These are phyloP conservation scores for Chauna torquata DNA, from an alignment of 2,113 vertebrate genomes.

Conservation along the genomic window DNA sequence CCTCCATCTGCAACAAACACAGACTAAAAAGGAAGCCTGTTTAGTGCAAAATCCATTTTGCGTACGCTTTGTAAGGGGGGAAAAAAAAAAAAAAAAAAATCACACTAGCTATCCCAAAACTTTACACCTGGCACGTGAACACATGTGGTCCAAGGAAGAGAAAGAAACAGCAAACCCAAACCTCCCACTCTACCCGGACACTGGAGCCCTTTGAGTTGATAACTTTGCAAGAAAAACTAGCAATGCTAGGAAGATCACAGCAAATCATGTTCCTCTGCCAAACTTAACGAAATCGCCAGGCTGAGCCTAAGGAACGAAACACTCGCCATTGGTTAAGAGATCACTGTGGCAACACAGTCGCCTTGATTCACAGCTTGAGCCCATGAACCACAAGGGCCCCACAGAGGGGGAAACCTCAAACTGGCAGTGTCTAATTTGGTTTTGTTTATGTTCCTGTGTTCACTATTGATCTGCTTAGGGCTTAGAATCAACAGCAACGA, in stretches of 20 bases:
- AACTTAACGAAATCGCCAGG: not conserved
- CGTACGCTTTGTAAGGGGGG: not conserved
- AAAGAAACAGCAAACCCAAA: not conserved
- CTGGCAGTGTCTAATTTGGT: conserved; percentile 57
- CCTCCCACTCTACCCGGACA: not conserved
- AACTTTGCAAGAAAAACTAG: not conserved
- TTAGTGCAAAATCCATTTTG: conserved; percentile 16
- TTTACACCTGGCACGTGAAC: not conserved
- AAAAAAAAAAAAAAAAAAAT: not conserved
- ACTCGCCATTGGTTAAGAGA: conserved; percentile 14
- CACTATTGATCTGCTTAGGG: conserved; percentile 22
- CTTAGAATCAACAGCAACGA: conserved; percentile 28
- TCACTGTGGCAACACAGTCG: conserved; percentile 33
- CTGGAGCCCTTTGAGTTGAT: not conserved
- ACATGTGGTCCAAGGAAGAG: not conserved
- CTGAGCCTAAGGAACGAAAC: not conserved
- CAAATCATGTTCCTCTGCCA: not conserved
- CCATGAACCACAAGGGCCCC: conserved; percentile 56
- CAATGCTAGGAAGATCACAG: not conserved
- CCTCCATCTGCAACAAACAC: not conserved
- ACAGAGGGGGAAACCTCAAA: conserved; percentile 61
- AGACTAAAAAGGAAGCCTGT: conserved; percentile 50
- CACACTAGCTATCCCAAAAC: not conserved
- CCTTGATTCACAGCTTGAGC: conserved; percentile 56
- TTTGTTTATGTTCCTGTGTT: conserved; percentile 50